Percentiles rank a stretch among this genome's conserved stretches.
These are phyloP conservation scores for Coracias cyanogaster DNA, from an alignment of 2,797 vertebrate genomes.

Conservation along the genomic window DNA sequence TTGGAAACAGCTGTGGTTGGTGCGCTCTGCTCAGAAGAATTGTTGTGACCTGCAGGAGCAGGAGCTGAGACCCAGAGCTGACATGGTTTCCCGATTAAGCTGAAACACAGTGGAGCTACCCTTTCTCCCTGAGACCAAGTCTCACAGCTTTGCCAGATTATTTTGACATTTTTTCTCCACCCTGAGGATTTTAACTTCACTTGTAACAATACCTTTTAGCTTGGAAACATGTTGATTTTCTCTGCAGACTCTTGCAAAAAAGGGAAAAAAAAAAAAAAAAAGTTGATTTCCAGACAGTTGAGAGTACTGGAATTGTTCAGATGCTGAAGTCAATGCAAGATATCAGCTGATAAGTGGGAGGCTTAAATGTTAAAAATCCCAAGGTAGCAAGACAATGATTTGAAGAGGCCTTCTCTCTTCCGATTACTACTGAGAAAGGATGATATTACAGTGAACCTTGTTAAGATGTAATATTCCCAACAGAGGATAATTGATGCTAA, in stretches of 20 bases:
- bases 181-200: neutral
- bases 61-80: neutral
- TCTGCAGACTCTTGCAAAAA: neutral
- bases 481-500: slow-evolving; percentile 53
- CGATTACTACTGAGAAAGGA: slow-evolving; percentile 7
- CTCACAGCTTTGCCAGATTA: neutral
- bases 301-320: neutral
- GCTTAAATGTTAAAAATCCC: slow-evolving; percentile 41
- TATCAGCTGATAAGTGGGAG: slow-evolving; percentile 27
- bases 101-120: neutral
- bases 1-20: neutral
- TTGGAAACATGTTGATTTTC: slow-evolving; percentile 1
- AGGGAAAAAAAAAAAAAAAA: too few relatives aligned
- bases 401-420: slow-evolving; percentile 37
- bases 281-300: neutral
- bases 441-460: slow-evolving; percentile 26
- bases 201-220: neutral
- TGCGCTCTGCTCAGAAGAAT: neutral
- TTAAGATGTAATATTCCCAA: slow-evolving; percentile 52
- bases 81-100: neutral
- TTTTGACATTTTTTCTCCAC: slow-evolving; percentile 24
- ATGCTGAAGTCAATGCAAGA: slow-evolving; percentile 12
- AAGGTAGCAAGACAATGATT: slow-evolving; percentile 26
- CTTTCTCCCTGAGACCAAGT: neutral
- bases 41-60: neutral